phyloP scores from a whole-genome alignment of 2,888 invertebrate genomes.

The Acanthoscelides obtectus region DNA sequence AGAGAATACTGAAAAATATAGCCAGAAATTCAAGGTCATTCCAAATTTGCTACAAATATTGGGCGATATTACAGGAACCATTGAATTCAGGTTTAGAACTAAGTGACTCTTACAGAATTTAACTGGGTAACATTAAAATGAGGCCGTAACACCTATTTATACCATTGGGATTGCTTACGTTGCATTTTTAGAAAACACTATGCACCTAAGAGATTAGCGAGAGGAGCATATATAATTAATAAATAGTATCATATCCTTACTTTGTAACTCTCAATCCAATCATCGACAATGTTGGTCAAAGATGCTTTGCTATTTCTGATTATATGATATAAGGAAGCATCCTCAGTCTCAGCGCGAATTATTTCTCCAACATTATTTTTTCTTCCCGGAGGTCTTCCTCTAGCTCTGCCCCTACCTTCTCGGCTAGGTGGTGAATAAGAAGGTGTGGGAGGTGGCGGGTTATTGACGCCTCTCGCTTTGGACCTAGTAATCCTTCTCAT shows the following conservation, averaged over 20 bases:
- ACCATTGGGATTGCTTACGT: neutral
- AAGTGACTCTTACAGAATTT: too few relatives aligned
- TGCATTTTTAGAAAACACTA: too few relatives aligned
- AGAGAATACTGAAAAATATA: too few relatives aligned
- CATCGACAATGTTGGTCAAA: slow-evolving; percentile 87
- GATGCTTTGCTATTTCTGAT: slow-evolving; percentile 78
- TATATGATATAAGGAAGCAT: slow-evolving; percentile 78
- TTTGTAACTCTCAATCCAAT: slow-evolving; percentile 99
- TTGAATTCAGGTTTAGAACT: too few relatives aligned
- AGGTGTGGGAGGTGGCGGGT: slow-evolving; percentile 33
- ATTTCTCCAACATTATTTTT: slow-evolving; percentile 50
- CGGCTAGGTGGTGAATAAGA: slow-evolving; percentile 43
- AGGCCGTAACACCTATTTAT: too few relatives aligned
- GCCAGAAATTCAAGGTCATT: too few relatives aligned
- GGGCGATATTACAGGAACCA: too few relatives aligned
- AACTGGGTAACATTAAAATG: too few relatives aligned
- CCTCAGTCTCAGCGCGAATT: slow-evolving; percentile 60
- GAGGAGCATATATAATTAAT: too few relatives aligned
- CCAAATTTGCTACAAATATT: too few relatives aligned
- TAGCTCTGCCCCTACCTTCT: slow-evolving; percentile 42
- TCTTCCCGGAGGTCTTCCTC: slow-evolving; percentile 52
- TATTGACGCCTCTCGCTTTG: slow-evolving; percentile 40
- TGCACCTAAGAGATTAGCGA: too few relatives aligned
- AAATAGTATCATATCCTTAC: slow-evolving; percentile 33
- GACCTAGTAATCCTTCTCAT: slow-evolving; percentile 63